A percentile compares a stretch with the other conserved stretches of the same genome.
These are phyloP conservation scores for Euura lappo DNA, from an alignment of 1,140 invertebrate genomes.

Conservation along the genomic window DNA sequence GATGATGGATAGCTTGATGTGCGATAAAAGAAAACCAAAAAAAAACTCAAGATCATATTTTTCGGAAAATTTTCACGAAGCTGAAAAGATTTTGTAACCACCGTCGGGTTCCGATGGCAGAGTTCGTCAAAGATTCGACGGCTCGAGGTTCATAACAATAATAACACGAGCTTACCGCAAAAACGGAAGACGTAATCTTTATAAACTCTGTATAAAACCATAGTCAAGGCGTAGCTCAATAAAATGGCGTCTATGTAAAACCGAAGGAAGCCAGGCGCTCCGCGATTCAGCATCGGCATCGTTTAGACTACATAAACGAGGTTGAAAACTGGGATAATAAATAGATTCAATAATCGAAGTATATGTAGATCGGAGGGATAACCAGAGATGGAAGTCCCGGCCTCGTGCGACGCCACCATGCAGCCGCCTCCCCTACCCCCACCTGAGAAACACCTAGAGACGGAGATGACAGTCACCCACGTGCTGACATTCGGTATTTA, in stretches of 20 bases:
- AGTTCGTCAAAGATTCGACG: no score
- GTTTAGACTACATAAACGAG: not conserved
- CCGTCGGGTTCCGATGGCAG: no score
- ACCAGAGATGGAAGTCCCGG: not conserved
- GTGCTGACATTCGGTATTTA: constrained; percentile 64
- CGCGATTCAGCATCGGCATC: not conserved
- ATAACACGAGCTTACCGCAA: not conserved
- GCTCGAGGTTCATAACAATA: no score
- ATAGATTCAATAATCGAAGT: not conserved
- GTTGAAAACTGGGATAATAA: not conserved
- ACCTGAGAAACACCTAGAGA: constrained; percentile 36
- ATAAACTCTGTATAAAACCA: not conserved
- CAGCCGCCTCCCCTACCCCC: constrained; percentile 41
- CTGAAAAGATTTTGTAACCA: no score
- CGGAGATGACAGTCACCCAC: constrained; percentile 63
- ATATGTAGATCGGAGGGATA: not conserved
- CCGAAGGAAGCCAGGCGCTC: not conserved
- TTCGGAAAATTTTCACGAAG: no score
- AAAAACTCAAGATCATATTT: no score
- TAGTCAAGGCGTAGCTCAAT: not conserved
- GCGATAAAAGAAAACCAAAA: no score
- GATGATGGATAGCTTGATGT: no score
- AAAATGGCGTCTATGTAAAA: not conserved
- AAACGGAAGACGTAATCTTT: constrained; percentile 2
- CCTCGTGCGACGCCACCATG: constrained; percentile 22